Conservation (phyloP, 1,140 invertebrate genomes). For the Lanistes nyassanus region DNA sequence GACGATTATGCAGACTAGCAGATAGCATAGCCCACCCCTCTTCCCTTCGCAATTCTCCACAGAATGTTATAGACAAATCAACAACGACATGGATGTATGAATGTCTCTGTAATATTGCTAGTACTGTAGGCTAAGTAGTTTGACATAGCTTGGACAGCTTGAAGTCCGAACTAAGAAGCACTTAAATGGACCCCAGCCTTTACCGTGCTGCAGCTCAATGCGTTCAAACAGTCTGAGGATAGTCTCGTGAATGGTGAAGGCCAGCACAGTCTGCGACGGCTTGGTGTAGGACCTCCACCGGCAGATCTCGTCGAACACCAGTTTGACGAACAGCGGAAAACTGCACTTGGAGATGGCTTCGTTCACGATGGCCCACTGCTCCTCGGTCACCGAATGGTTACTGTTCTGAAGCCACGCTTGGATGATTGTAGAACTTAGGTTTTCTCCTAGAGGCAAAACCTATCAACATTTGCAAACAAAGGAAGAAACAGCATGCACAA, state of each 20-base stretch:
- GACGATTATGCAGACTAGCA: too few relatives aligned
- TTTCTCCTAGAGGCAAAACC: constrained; percentile 70
- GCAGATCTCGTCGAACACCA: constrained; percentile 89
- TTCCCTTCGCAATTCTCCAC: too few relatives aligned
- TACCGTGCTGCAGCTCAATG: constrained; percentile 63
- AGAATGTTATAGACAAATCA: too few relatives aligned
- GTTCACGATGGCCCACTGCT: constrained; percentile 91
- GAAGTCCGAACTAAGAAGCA: too few relatives aligned
- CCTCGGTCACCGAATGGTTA: constrained; percentile 81
- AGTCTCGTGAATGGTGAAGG: constrained; percentile 95
- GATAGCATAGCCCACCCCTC: too few relatives aligned
- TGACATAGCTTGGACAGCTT: too few relatives aligned
- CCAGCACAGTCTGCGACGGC: constrained; percentile 89
- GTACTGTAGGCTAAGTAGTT: too few relatives aligned
- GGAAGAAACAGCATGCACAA: too few relatives aligned
- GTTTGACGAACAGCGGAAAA: constrained; percentile 95
- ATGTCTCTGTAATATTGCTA: too few relatives aligned
- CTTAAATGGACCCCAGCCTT: too few relatives aligned
- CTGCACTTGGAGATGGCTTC: constrained; percentile 92
- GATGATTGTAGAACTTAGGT: constrained; percentile 92
- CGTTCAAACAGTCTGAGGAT: constrained; percentile 84
- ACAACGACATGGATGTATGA: too few relatives aligned
- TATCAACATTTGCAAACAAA: too few relatives aligned
- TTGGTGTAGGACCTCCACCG: constrained; percentile 97
- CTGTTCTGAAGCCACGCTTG: constrained; percentile 95